These are phyloP conservation scores for Epizoanthus illoricatus DNA, from an alignment of 92 coral and sea anemone species.

Conservation along the genomic window DNA sequence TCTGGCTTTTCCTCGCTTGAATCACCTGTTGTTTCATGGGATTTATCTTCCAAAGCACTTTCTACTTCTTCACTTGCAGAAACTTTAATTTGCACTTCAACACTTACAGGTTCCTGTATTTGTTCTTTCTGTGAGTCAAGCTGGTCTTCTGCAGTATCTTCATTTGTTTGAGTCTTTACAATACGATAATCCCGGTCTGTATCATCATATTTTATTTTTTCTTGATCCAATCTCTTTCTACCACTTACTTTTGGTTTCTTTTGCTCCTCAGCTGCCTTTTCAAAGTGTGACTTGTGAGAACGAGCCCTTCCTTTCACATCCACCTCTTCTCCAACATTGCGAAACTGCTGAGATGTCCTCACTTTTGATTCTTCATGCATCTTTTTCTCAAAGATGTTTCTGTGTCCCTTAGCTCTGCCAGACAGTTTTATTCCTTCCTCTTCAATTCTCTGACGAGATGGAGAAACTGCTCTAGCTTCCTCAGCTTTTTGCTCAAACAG, in stretches of 20 bases:
- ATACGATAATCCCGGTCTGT: slow-evolving; percentile 9
- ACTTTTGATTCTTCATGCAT: slow-evolving; percentile 60
- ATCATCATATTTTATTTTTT: slow-evolving; percentile 34
- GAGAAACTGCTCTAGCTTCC: slow-evolving; percentile 62
- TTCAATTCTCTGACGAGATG: slow-evolving; percentile 40
- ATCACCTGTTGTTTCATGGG: background rate
- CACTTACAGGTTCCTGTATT: slow-evolving; percentile 32
- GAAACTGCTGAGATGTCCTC: slow-evolving; percentile 50
- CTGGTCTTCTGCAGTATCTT: slow-evolving; percentile 2
- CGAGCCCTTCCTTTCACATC: slow-evolving; percentile 49
- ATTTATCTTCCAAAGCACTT: slow-evolving; percentile 23
- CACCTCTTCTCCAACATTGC: slow-evolving; percentile 45
- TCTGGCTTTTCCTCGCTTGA: background rate
- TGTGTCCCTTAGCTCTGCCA: slow-evolving; percentile 60
- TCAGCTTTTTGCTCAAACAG: slow-evolving; percentile 79
- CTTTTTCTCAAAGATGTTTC: slow-evolving; percentile 67
- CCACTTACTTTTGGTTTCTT: slow-evolving; percentile 44
- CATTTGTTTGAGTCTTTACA: slow-evolving; percentile 7
- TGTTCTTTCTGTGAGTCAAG: slow-evolving; percentile 15
- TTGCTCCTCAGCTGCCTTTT: slow-evolving; percentile 56
- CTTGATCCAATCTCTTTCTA: slow-evolving; percentile 36
- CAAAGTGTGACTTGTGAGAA: slow-evolving; percentile 57
- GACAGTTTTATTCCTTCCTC: slow-evolving; percentile 49
- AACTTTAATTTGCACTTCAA: slow-evolving; percentile 35
- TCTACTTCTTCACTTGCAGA: slow-evolving; percentile 44